These are phyloP conservation scores for Coregonus sp. DNA, from an alignment of 2,797 vertebrate genomes.

Conservation along the genomic window DNA sequence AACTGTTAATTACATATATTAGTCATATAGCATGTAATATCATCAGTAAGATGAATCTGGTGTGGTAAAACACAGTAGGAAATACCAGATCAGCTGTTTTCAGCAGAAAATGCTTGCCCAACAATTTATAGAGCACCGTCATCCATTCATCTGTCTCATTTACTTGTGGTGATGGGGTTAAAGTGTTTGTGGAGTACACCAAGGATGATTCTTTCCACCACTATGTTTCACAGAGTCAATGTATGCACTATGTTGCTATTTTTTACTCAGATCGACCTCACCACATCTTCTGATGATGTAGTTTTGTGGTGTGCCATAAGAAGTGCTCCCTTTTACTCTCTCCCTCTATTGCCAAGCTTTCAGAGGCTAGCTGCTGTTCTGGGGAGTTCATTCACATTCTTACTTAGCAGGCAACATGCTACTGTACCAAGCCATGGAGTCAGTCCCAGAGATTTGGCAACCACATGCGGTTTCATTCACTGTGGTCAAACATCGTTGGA, in stretches of 20 bases:
- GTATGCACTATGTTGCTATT: slow-evolving; percentile 1
- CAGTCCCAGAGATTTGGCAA: slow-evolving; percentile 9
- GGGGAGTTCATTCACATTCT: slow-evolving; percentile 25
- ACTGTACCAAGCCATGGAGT: slow-evolving; percentile 16
- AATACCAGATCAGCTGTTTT: background rate
- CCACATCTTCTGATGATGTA: slow-evolving; percentile 45
- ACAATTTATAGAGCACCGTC: background rate
- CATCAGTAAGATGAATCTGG: background rate
- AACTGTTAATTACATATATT: slow-evolving; percentile 6
- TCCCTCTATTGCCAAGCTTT: slow-evolving; percentile 4
- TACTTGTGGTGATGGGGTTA: background rate
- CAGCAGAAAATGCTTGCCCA: background rate
- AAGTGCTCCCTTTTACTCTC: slow-evolving; percentile 18
- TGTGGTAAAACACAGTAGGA: slow-evolving; percentile 1
- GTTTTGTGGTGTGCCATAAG: slow-evolving; percentile 45
- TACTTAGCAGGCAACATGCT: slow-evolving; percentile 17
- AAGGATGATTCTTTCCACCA: slow-evolving; percentile 5
- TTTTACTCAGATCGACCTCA: slow-evolving; percentile 33
- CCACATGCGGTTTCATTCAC: background rate
- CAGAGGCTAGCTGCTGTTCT: slow-evolving; percentile 10
- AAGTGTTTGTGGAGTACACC: background rate
- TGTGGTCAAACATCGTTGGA: slow-evolving; percentile 36
- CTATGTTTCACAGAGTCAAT: background rate
- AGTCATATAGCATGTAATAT: background rate
- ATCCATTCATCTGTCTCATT: background rate